A percentile compares a stretch with the other conserved stretches of the same genome.
Evolutionary conservation across 2,113 vertebrate genomes (phyloP).

Genomic region (Lepus americanus): DNA sequence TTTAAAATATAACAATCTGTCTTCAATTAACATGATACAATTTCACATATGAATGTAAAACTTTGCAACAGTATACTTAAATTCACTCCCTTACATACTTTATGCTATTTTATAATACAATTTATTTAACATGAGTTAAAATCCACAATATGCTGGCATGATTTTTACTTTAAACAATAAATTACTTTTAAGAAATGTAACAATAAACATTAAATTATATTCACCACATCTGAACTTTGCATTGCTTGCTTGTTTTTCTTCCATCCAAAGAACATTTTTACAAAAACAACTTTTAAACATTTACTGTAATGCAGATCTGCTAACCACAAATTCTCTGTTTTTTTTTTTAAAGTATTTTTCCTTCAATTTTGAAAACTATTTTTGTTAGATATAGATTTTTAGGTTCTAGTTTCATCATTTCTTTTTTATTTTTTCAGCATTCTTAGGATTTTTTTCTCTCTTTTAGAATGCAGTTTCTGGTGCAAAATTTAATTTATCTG

Average conservation of each 20-base stretch:
- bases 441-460: not conserved
- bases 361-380: not conserved
- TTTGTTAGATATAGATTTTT: not conserved
- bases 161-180: not conserved
- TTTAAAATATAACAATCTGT: not conserved
- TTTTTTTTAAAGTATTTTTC: not conserved
- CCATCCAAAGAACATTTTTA: not conserved
- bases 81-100: not conserved
- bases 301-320: not conserved
- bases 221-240: not conserved
- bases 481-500: not conserved
- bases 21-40: not conserved
- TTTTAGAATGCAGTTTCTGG: not conserved
- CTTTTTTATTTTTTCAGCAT: not conserved
- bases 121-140: not conserved
- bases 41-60: not conserved
- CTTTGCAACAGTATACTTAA: not conserved
- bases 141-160: not conserved
- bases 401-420: not conserved
- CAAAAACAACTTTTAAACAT: not conserved
- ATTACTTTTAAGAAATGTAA: slow-evolving; percentile 8
- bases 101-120: not conserved
- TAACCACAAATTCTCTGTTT: not conserved
- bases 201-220: not conserved
- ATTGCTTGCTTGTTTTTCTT: not conserved